These are phyloP conservation scores for Hypanus sabinus DNA, from an alignment of 2,113 vertebrate genomes.

Conservation along the genomic window DNA sequence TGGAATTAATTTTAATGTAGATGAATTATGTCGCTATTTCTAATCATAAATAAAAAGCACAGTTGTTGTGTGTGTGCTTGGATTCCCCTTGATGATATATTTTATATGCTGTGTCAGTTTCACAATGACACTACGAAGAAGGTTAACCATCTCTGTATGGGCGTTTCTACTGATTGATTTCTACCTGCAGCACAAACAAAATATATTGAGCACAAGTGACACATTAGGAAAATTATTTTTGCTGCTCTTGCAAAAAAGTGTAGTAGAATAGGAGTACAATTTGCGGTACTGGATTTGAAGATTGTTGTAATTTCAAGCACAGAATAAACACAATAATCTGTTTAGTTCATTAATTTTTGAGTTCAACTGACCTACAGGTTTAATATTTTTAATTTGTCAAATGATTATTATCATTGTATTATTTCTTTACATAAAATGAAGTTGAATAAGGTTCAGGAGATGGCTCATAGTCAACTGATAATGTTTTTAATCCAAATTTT, in stretches of 20 bases:
- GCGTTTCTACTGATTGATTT: neutral
- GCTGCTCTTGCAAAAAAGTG: neutral
- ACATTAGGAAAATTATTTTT: neutral
- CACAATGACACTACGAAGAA: neutral
- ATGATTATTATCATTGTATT: neutral
- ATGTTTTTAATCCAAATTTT: slow-evolving; percentile 33
- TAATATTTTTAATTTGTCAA: neutral
- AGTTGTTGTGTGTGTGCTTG: neutral
- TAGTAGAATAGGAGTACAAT: neutral
- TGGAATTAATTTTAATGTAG: neutral
- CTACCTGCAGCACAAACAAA: neutral
- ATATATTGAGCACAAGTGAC: neutral
- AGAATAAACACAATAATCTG: neutral
- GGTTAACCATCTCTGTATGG: neutral
- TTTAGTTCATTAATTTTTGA: neutral
- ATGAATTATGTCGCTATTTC: neutral
- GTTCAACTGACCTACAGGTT: neutral
- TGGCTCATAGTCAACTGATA: neutral
- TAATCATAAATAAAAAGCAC: neutral
- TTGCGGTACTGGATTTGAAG: neutral
- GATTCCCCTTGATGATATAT: neutral
- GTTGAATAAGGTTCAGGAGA: neutral
- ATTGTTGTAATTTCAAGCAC: neutral
- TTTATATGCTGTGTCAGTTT: neutral
- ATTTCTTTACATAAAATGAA: neutral